Percentiles rank a stretch among this genome's conserved stretches.
These are phyloP conservation scores for Falco columbarius DNA, from an alignment of 2,797 vertebrate species.

Conservation along the genomic window DNA sequence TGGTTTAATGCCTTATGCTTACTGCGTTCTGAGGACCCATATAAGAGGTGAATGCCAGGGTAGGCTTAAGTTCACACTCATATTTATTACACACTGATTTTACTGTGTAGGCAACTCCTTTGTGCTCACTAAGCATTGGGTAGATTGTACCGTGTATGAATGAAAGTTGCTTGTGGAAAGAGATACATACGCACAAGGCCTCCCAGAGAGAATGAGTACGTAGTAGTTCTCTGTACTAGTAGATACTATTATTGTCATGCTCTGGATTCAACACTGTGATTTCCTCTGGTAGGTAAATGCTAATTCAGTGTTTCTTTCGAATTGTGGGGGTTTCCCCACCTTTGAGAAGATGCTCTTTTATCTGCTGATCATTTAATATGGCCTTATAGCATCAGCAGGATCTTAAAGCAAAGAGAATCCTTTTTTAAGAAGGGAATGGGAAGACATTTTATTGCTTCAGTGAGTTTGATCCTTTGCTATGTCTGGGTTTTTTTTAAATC, in stretches of 20 bases:
- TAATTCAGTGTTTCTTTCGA: not conserved
- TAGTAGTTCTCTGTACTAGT: not conserved
- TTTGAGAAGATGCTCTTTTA: not conserved
- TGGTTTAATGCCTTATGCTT: not conserved
- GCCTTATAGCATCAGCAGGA: not conserved
- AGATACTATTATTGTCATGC: not conserved
- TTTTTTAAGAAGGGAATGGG: not conserved
- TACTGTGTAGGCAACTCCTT: not conserved
- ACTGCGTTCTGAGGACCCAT: not conserved
- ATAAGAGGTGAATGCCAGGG: not conserved
- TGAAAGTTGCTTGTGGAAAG: not conserved
- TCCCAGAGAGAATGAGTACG: not conserved
- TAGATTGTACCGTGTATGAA: not conserved
- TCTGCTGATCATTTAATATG: not conserved
- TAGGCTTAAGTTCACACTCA: not conserved
- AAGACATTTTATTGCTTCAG: not conserved
- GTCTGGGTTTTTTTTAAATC: not conserved
- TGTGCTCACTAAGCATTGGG: not conserved
- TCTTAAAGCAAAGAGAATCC: not conserved
- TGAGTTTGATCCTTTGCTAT: not conserved
- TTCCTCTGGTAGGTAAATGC: not conserved
- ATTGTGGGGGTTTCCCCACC: fast-evolving
- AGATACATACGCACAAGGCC: not conserved
- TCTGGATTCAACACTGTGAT: not conserved
- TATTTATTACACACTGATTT: not conserved